Evolutionary conservation across 1,140 invertebrate genomes (phyloP).

Genomic region (Eubasilissa regina): DNA sequence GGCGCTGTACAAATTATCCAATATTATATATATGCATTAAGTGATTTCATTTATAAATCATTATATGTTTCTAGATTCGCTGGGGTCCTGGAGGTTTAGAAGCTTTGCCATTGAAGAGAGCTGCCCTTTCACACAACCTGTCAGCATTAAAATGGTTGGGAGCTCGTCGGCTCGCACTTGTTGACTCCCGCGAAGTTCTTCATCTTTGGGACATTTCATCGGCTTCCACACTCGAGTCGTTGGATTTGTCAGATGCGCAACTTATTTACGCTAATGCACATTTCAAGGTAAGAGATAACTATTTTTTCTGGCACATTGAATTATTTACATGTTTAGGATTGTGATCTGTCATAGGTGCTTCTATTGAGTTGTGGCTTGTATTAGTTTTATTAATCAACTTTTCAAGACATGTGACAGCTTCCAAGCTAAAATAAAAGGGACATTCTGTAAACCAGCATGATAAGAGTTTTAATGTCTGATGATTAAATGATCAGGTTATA

Average conservation of each 20-base stretch:
- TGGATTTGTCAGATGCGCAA: conserved; percentile 88
- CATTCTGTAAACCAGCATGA: too few relatives aligned
- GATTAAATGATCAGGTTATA: too few relatives aligned
- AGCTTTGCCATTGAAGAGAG: conserved; percentile 48
- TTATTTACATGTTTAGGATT: too few relatives aligned
- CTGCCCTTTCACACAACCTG: conserved; percentile 77
- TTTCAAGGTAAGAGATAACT: conserved; percentile 81
- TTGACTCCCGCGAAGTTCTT: conserved; percentile 90
- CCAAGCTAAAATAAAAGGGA: too few relatives aligned
- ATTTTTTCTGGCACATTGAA: too few relatives aligned
- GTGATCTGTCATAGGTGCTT: conserved; percentile 13
- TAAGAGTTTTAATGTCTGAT: too few relatives aligned
- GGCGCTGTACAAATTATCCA: too few relatives aligned
- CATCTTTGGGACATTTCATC: conserved; percentile 92
- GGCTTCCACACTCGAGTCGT: conserved; percentile 86
- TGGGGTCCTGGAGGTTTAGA: conserved; percentile 53
- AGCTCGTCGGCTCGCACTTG: conserved; percentile 84
- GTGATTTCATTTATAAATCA: too few relatives aligned
- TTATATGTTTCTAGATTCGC: conserved; percentile 31
- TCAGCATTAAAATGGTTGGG: conserved; percentile 92
- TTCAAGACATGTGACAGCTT: too few relatives aligned
- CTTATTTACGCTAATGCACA: conserved; percentile 94
- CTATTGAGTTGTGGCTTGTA: neutral
- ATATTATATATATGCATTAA: too few relatives aligned
- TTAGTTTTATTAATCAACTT: neutral